phyloP scores from a whole-genome alignment of 2,797 vertebrate species.

The Sebastes trivittatus region DNA sequence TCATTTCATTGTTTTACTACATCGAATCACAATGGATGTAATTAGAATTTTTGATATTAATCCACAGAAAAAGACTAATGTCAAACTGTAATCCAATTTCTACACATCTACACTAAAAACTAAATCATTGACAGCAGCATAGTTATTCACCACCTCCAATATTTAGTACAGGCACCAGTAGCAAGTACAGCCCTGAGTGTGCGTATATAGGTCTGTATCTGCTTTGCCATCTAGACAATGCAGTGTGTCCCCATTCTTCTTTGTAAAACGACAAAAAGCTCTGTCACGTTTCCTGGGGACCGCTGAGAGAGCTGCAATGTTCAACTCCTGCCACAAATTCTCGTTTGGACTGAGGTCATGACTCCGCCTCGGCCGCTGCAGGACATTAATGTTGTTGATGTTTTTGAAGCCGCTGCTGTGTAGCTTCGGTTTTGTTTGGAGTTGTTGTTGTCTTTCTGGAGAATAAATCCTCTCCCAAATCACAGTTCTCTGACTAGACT shows the following conservation, averaged over 20 bases:
- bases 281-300: not conserved
- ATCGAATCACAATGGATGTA: not conserved
- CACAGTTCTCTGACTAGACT: not conserved
- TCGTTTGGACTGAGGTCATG: slow-evolving; percentile 2
- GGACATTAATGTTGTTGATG: slow-evolving; percentile 2
- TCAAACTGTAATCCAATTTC: not conserved
- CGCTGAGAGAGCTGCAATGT: not conserved
- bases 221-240: not conserved
- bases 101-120: not conserved
- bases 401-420: not conserved
- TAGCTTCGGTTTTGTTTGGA: not conserved
- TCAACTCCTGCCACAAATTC: not conserved
- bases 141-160: not conserved
- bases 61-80: not conserved
- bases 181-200: not conserved
- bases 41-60: not conserved
- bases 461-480: slow-evolving; percentile 3
- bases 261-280: not conserved
- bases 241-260: not conserved
- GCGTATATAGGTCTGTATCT: not conserved
- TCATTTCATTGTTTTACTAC: not conserved
- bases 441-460: not conserved
- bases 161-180: not conserved
- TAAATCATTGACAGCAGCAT: not conserved
- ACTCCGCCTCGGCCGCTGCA: slow-evolving; percentile 1